Conservation (phyloP, 2,888 invertebrate genomes). For the Agonopterix arenella region DNA sequence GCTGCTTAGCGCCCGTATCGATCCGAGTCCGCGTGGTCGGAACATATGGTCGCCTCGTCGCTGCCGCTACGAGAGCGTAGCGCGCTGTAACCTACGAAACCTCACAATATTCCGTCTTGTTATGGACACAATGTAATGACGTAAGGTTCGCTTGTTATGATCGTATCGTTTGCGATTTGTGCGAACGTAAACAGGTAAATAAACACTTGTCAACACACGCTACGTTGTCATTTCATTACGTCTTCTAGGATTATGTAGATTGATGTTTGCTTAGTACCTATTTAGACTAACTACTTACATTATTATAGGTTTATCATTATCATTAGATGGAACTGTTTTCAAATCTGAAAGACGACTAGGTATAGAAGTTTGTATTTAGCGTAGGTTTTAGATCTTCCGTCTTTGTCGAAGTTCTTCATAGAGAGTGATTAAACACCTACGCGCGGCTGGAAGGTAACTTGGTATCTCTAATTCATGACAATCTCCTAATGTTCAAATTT, state of each 20-base stretch:
- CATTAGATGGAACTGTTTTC: too few relatives aligned
- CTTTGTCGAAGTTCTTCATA: too few relatives aligned
- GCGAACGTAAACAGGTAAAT: conserved; percentile 48
- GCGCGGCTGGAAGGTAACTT: too few relatives aligned
- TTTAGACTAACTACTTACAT: too few relatives aligned
- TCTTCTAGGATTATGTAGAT: background rate
- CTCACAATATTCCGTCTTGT: conserved; percentile 15
- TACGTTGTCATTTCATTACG: conserved; percentile 16
- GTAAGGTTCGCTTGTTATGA: conserved; percentile 23
- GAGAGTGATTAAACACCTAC: too few relatives aligned
- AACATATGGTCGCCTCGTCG: conserved; percentile 53
- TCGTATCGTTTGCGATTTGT: conserved; percentile 24
- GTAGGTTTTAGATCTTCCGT: too few relatives aligned
- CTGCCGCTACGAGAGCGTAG: conserved; percentile 42
- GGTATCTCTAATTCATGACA: too few relatives aligned
- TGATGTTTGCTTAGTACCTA: too few relatives aligned
- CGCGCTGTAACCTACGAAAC: conserved; percentile 33
- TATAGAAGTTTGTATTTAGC: too few relatives aligned
- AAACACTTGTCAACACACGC: conserved; percentile 60
- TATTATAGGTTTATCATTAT: too few relatives aligned
- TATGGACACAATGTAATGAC: conserved; percentile 16
- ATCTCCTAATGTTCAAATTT: too few relatives aligned
- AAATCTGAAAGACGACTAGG: too few relatives aligned
- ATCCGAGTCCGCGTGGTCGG: conserved; percentile 60
- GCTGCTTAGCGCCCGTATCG: conserved; percentile 53